Base-by-base conservation (phyloP, 2,113 vertebrate genomes). In the Platichthys flesus region DNA sequence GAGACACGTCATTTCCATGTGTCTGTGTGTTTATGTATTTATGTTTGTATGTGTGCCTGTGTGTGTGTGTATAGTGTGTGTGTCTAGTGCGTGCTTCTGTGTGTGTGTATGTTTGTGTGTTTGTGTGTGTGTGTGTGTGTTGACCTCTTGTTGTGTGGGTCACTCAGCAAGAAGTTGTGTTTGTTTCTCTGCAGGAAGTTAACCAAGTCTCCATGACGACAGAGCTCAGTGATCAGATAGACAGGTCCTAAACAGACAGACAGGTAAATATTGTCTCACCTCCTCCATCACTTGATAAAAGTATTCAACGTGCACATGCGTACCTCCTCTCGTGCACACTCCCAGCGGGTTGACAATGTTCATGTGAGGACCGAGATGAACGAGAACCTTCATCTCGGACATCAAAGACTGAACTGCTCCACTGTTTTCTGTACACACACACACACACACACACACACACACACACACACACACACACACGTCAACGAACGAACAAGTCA, bases 161-260 rank as follows among this genome's bases (percentile, higher is more conserved):
- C 71, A 76, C 86, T 88, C 90, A 67, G 57, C 70, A 91, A 0
- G 71, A 96, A 97, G 61, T 92, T 95, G 83, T 96, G 95, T 79
- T 96, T 98, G 91, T 96, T 96, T 51, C 94, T 94, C 85, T 96
- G 96, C 81, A 99, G 92, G 82, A 96, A 99, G 91, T 95, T 96
- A 69, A 96, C 95, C 68, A 99, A 94, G 91, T 99, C 97, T 3
- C 98, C 98, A 0, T 98, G 96, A 71, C 94, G 89, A 88, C 98
- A 98, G 88, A 96, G 98, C 85, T 99, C 98, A 0, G 97, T 98
- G 88, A 99, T 96, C 88, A 99, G 92, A 47, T 96, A 97, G 89
- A 98, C 93, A 21, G 97, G 96, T 0, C 97, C 98, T 99, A 60
- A 10, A 51, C 2, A 68, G 45, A 75, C 10, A 62, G 65, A 79